Conservation (phyloP, 2,888 invertebrate genomes). For the Lissonota sp. region DNA sequence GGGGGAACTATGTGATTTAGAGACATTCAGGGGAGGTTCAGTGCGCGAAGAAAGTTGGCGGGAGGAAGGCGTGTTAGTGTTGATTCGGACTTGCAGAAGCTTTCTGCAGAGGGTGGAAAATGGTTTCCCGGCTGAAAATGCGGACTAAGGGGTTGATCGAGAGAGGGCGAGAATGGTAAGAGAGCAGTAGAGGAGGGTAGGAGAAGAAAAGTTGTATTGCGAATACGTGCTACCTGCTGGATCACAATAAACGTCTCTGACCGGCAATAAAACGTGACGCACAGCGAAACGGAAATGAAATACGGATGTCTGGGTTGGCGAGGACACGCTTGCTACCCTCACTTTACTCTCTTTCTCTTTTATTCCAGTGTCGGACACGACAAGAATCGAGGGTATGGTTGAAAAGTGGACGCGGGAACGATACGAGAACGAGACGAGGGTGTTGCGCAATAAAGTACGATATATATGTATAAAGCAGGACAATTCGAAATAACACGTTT, state of each 20-base stretch:
- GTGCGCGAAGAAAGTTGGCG: not conserved
- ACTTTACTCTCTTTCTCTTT: conserved; percentile 1
- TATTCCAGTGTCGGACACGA: conserved; percentile 17
- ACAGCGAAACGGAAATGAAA: conserved; percentile 61
- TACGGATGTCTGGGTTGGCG: conserved; percentile 52
- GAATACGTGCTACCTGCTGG: conserved; percentile 61
- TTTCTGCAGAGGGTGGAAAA: conserved; percentile 25
- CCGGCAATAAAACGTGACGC: conserved; percentile 57
- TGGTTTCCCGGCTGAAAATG: conserved; percentile 6
- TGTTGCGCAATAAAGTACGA: not conserved
- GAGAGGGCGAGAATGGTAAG: conserved; percentile 2
- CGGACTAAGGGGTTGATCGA: not conserved
- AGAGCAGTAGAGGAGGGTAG: not conserved
- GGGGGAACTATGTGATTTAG: conserved; percentile 59
- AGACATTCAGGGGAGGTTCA: conserved; percentile 41
- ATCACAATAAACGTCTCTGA: conserved; percentile 65
- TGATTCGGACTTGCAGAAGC: not conserved
- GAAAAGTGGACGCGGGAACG: conserved; percentile 2
- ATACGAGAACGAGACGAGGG: not conserved
- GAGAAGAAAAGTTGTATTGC: conserved; percentile 42
- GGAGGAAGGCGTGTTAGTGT: no score
- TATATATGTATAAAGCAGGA: not conserved
- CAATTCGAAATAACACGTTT: no score
- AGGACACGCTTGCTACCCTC: conserved; percentile 1
- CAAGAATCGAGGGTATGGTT: not conserved